Evolutionary conservation across 2,113 vertebrate species (phyloP).

Genomic region (Martes martes): DNA sequence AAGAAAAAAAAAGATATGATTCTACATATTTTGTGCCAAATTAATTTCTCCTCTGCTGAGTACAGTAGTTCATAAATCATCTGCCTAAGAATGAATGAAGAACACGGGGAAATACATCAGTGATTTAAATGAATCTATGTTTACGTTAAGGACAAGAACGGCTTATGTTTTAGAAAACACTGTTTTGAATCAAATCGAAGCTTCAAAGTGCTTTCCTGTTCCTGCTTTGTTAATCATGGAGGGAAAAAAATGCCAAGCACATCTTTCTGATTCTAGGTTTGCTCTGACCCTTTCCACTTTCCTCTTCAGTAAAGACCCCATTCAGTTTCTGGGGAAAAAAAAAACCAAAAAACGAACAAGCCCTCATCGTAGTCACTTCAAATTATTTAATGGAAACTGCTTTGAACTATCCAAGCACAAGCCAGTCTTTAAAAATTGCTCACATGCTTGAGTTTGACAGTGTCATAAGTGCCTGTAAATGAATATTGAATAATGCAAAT

Average conservation of each 20-base stretch:
- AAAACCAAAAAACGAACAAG: not conserved
- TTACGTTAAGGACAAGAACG: not conserved
- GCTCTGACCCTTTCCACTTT: not conserved
- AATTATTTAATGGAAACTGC: not conserved
- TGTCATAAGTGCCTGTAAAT: not conserved
- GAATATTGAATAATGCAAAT: conserved; percentile 38
- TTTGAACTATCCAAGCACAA: not conserved
- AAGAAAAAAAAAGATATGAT: not conserved
- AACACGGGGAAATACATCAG: not conserved
- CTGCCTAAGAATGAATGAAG: not conserved
- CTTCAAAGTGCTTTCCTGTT: not conserved
- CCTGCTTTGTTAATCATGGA: not conserved
- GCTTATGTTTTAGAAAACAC: not conserved
- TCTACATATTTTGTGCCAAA: conserved; percentile 40
- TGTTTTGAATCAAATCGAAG: conserved; percentile 33
- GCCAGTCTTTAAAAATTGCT: not conserved
- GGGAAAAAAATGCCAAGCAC: not conserved
- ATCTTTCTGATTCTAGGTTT: not conserved
- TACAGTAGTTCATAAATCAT: conserved; percentile 16
- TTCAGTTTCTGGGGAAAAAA: not conserved
- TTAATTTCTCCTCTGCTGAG: conserved; percentile 30
- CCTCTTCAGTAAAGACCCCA: not conserved
- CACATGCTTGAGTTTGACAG: not conserved
- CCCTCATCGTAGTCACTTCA: not conserved
- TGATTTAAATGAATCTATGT: conserved; percentile 17